Percentiles rank a stretch among this genome's conserved stretches.
These are phyloP conservation scores for Dicrurus megarhynchus DNA, from an alignment of 2,113 vertebrate species.

Conservation along the genomic window DNA sequence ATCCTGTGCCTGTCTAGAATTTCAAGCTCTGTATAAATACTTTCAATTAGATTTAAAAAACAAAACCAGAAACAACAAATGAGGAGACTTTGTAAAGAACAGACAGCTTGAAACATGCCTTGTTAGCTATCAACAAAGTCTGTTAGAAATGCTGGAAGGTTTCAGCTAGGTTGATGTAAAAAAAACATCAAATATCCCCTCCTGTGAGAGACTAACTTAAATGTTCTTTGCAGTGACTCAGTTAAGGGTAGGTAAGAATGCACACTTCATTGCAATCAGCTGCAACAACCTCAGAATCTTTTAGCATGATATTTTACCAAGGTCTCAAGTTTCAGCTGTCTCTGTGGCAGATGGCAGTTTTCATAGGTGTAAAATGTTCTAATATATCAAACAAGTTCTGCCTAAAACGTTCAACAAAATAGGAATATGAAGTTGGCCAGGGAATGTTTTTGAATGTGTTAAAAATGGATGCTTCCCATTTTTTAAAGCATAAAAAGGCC, in stretches of 20 bases:
- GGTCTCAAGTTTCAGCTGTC: background rate
- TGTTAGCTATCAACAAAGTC: constrained; percentile 19
- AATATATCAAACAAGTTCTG: background rate
- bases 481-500: background rate
- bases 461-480: background rate
- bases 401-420: background rate
- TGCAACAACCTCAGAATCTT: background rate
- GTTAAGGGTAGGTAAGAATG: background rate
- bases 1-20: constrained; percentile 21
- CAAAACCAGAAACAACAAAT: background rate
- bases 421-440: background rate
- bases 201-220: background rate
- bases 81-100: constrained; percentile 4
- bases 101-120: background rate
- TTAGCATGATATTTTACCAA: background rate
- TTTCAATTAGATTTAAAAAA: background rate
- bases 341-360: background rate
- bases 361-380: background rate
- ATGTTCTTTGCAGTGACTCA: background rate
- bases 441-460: background rate
- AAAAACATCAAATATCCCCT: constrained; percentile 8
- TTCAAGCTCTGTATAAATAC: constrained; percentile 35
- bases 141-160: background rate
- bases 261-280: background rate
- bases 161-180: constrained; percentile 23